Percentiles rank a stretch among this genome's conserved stretches.
Conservation (phyloP, 2,888 invertebrate genomes). For the Galerucella calmariensis region DNA sequence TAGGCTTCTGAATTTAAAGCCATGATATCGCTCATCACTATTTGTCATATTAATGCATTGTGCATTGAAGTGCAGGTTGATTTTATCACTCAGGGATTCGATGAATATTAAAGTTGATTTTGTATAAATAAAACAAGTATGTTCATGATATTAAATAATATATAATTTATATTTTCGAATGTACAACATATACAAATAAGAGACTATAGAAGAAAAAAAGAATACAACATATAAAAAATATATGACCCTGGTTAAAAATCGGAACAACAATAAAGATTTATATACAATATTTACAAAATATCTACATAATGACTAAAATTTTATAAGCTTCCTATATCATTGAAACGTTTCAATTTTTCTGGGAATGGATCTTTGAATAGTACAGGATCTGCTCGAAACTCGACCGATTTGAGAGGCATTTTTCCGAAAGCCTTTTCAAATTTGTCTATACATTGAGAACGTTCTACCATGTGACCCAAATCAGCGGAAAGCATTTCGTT, state of each 20-base stretch:
- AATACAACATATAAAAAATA: conserved; percentile 50
- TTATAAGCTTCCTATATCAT: conserved; percentile 89
- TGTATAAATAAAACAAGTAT: neutral
- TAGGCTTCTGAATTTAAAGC: no score
- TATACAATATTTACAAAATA: conserved; percentile 50
- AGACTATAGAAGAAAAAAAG: conserved; percentile 41
- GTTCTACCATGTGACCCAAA: conserved; percentile 90
- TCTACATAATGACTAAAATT: conserved; percentile 47
- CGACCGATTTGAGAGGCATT: conserved; percentile 89
- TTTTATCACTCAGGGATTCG: no score
- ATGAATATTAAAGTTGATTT: neutral
- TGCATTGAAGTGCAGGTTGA: no score
- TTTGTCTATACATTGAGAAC: conserved; percentile 89
- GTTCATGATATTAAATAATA: conserved; percentile 35
- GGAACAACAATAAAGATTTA: conserved; percentile 49
- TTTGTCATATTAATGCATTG: no score
- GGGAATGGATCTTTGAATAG: conserved; percentile 88
- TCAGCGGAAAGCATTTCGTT: conserved; percentile 95
- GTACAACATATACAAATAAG: conserved; percentile 53
- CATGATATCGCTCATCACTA: no score
- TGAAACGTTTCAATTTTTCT: conserved; percentile 87
- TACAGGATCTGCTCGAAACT: conserved; percentile 95
- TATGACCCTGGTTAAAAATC: conserved; percentile 51
- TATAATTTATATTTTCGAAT: conserved; percentile 44
- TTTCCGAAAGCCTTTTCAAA: conserved; percentile 81